phyloP scores from a whole-genome alignment of 2,113 vertebrate genomes.

The Notechis scutatus region DNA sequence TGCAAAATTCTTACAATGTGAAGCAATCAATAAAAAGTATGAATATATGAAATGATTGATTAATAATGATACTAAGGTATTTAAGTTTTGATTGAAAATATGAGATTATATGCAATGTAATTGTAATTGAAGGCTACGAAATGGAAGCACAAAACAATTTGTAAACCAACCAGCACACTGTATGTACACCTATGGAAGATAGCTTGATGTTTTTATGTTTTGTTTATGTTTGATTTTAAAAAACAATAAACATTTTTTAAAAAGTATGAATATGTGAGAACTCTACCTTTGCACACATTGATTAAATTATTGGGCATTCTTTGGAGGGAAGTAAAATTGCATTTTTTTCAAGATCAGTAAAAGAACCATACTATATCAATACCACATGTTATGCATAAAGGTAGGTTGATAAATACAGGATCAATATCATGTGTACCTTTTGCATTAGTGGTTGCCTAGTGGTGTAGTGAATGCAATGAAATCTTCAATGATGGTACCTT shows the following conservation, averaged over 20 bases:
- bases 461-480: neutral
- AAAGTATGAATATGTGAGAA: neutral
- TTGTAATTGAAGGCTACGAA: too few species aligned
- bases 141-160: too few species aligned
- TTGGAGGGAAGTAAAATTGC: neutral
- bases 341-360: neutral
- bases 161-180: too few species aligned
- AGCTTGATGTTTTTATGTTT: too few species aligned
- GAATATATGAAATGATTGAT: neutral
- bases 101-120: too few species aligned
- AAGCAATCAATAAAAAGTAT: neutral
- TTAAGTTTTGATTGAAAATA: too few species aligned
- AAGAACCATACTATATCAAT: neutral
- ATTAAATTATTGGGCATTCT: neutral
- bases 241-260: neutral
- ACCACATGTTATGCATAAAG: neutral
- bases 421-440: neutral
- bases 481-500: neutral
- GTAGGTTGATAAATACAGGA: neutral
- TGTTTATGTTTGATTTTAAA: too few species aligned
- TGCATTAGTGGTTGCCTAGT: neutral
- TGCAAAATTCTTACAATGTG: neutral
- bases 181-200: too few species aligned
- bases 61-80: too few species aligned
- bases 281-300: neutral